These are phyloP conservation scores for Plebejus anna DNA, from an alignment of 2,888 invertebrate genomes.

Conservation along the genomic window DNA sequence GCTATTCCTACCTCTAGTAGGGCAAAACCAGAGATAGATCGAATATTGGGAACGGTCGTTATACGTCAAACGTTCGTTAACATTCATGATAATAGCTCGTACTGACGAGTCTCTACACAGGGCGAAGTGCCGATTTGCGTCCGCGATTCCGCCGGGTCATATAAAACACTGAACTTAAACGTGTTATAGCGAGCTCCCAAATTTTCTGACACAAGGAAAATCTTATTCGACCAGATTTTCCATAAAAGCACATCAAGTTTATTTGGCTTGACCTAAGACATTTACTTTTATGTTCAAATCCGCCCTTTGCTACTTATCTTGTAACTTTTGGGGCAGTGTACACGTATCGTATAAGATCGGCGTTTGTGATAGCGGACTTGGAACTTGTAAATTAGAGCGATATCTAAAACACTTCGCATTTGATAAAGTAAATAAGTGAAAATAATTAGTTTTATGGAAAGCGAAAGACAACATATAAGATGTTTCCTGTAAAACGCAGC, in stretches of 20 bases:
- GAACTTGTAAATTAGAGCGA: neutral
- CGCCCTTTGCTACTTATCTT: conserved; percentile 8
- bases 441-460: neutral
- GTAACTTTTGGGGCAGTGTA: neutral
- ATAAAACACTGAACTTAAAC: neutral
- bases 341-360: neutral
- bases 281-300: conserved; percentile 20
- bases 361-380: neutral
- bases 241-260: conserved; percentile 7
- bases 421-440: neutral
- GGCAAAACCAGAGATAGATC: no score
- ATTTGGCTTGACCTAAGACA: neutral
- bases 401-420: neutral
- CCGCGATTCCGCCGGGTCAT: neutral
- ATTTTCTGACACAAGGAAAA: neutral
- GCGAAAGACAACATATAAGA: neutral
- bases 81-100: neutral
- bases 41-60: no score
- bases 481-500: neutral
- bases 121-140: neutral
- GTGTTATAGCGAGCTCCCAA: neutral
- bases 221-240: neutral
- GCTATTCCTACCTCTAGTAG: no score
- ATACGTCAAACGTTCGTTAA: neutral
- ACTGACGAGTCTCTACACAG: neutral